Conservation (phyloP, 2,888 invertebrate genomes). For the Oasisia sp. region DNA sequence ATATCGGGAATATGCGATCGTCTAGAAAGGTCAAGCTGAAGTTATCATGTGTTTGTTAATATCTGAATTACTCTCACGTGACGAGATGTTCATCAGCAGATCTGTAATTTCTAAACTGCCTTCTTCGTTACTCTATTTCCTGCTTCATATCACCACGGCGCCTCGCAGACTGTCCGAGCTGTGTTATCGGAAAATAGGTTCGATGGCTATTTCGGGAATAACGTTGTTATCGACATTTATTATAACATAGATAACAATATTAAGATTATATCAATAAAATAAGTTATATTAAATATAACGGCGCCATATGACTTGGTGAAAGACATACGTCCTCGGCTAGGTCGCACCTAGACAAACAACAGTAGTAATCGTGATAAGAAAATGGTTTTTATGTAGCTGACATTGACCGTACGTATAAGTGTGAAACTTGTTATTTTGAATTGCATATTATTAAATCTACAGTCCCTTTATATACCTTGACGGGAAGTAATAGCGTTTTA, state of each 20-base stretch:
- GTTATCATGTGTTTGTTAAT: constrained; percentile 1
- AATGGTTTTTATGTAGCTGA: background rate
- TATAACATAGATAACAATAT: background rate
- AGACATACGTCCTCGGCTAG: background rate
- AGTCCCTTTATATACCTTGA: too few relatives aligned
- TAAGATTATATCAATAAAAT: background rate
- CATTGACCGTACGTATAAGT: background rate
- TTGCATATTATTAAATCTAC: too few relatives aligned
- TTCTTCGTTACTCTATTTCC: background rate
- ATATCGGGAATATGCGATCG: background rate
- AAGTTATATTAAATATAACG: background rate
- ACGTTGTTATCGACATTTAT: background rate
- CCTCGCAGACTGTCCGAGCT: background rate
- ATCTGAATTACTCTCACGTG: background rate
- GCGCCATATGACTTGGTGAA: background rate
- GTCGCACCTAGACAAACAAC: background rate
- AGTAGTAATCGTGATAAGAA: too few relatives aligned
- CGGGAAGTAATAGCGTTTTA: too few relatives aligned
- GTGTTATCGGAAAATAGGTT: background rate
- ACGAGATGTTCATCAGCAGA: background rate
- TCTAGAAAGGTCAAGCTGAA: background rate
- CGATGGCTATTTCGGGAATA: background rate
- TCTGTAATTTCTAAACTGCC: background rate
- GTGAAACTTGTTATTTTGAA: too few relatives aligned
- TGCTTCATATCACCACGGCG: background rate